Base-by-base conservation (phyloP, 2,797 vertebrate species). In the Tokudaia muenninki region DNA sequence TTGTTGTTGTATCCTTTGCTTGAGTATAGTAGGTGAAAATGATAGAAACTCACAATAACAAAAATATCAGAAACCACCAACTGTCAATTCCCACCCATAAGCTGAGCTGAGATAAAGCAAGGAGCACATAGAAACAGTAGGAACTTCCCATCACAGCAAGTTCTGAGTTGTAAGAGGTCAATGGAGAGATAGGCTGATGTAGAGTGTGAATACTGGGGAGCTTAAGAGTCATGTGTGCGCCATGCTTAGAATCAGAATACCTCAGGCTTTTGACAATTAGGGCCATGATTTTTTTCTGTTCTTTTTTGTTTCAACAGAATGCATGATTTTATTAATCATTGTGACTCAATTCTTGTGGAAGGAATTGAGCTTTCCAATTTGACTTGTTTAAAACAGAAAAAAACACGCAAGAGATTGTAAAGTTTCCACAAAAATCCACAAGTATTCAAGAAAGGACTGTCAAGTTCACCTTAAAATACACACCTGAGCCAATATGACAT, bases 191-290 rank as follows among this genome's bases (percentile, higher is more conserved):
- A 37, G 44, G 3, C 84, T 37, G 14, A 21, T n/a, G 21, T 34
- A n/a, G 16, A 78, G 34, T 17, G 13, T 4, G 1, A 9, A 0
- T 0, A 0, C 13, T 55, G 44, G 26, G 4, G 5, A 6, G 7
- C 63, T 17, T 47, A 80, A 3, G 41, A 24, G 8, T 52, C 61
- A 29, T 17, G 1, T 4, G 3, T 13, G 7, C 7, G 5, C 2
- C 0, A 0, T 52, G 44, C 24, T 79, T 13, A 47, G 41, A 24
- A 17, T 55, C 16, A 41, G 63, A 8, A 50, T n/a, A 22, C 14
- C 4, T 37, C 13, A 26, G 14, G 13, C 22, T 63, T 47, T 93
- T 10, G 81, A n/a, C 63, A 47, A 77, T 67, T 47, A 83, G 41
- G 24, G n/a, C 31, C 8, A 41, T 11, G 26, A 31, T 47, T 55